Evolutionary conservation across 2,888 invertebrate species (phyloP), one percentile per base, ranked within the genome.

Genomic region (Lacanobia wlatinum): DNA sequence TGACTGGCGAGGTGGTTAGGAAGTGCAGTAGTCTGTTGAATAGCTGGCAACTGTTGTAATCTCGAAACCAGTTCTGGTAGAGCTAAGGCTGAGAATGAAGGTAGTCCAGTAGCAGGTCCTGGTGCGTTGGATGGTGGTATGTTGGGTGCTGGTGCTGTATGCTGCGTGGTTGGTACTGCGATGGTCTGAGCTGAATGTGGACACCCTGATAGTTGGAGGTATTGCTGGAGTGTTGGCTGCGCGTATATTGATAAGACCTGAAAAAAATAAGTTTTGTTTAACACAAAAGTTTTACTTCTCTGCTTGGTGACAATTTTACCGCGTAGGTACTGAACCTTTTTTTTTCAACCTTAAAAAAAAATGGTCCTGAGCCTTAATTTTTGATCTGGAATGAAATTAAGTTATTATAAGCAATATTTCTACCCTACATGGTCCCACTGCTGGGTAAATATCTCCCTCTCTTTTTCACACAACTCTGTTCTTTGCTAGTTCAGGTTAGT

Each of bases 221-320:
- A 87, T 28, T 86, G 85, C 34, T 84, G 84, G 14, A 88, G 55
- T 8, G 87, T 64, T 21, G 83, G 78, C 8, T 84, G 87, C 0
- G 73, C 72, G 16, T 86, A 73, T 53, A 83, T 56, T 55, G 82
- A 68, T 58, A 83, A 48, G 0, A 84, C 79, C 91, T 91, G 86
- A 6, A 88, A 56, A 10, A n/a, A 7, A 8, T 2, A 40, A 3
- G 18, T 16, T 40, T 34, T 34, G 34, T 6, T 34, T 34, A 34
- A 34, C 34, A 34, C 34, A 28, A 28, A 1, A 28, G 28, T 28
- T 2, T 28, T 28, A 28, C 28, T 28, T 28, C 3, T 28, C 28
- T 28, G 28, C 28, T 28, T 28, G 28, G 2, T 28, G 28, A 28
- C 3, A 28, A 28, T 28, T 28, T 28, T 28, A 2, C 28, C 28